Base-by-base conservation (phyloP, 2,888 invertebrate genomes). In the Mythimna pallens region DNA sequence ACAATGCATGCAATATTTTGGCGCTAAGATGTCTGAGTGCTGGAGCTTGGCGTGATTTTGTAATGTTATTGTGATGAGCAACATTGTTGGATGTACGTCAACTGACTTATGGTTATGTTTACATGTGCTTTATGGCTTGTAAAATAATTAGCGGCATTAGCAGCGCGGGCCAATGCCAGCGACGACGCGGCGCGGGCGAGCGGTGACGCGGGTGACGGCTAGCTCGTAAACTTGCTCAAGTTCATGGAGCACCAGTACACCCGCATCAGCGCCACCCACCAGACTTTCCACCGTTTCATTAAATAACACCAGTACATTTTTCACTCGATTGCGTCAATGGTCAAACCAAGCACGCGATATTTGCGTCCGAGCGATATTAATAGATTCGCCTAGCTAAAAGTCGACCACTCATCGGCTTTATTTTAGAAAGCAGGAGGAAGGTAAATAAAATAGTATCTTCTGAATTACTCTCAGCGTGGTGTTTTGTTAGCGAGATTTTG, bases 301-400 rank as follows among this genome's bases (percentile, higher is more conserved):
- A 93, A 95, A 95, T 94, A 94, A 94, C 92, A 89, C 89, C 91
- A 90, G 91, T 92, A 92, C 93, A 95, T 95, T 96, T 96, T 95
- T 95, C 93, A 92, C 90, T 86, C 91, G 91, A 94, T 95, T 96
- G 92, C 96, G 96, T 96, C 96, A 96, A 94, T 95, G 93, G 92
- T 92, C 93, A 92, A 92, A 89, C 92, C 86, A 91, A 92, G 90
- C 93, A 93, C 92, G 93, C 94, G 94, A 93, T 95, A 94, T 95
- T 95, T 95, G 93, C 95, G 95, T 95, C 93, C 87, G 91, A 92
- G 88, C 90, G 88, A 86, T 95, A 96, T 94, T 93, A 92, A 94
- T 96, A 96, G 94, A 89, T 90, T 86, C 91, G 93, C 93, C 94
- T 93, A 92, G 94, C 93, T 91, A 93, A 94, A 95, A 94, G 89